phyloP scores from a whole-genome alignment of 2,797 vertebrate species.

The Falco biarmicus region DNA sequence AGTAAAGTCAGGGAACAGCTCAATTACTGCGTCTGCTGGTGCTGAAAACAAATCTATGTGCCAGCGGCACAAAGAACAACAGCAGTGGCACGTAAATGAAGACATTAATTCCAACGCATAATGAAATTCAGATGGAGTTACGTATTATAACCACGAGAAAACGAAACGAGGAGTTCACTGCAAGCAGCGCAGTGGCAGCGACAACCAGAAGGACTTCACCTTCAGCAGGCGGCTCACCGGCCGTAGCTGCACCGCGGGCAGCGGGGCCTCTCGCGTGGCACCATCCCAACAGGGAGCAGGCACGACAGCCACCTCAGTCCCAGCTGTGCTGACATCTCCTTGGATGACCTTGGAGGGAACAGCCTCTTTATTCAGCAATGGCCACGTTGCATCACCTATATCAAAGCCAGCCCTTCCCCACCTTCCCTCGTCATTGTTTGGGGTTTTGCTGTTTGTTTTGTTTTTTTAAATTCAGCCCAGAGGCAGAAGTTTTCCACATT shows the following conservation, averaged over 20 bases:
- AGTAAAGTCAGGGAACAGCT: constrained; percentile 4
- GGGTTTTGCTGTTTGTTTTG: too few species aligned
- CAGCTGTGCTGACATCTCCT: not conserved
- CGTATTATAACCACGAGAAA: not conserved
- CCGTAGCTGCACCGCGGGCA: not conserved
- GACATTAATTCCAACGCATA: not conserved
- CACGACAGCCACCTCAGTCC: not conserved
- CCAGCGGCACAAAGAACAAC: not conserved
- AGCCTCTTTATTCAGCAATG: not conserved
- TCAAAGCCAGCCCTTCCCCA: not conserved
- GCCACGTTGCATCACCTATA: not conserved
- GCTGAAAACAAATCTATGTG: not conserved
- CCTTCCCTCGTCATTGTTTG: not conserved
- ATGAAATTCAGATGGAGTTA: not conserved
- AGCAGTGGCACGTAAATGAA: not conserved
- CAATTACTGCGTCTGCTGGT: not conserved
- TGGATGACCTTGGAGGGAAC: not conserved
- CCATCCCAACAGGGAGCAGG: too few species aligned
- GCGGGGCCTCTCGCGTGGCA: rapidly evolving
- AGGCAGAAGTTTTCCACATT: not conserved
- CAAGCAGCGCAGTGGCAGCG: not conserved
- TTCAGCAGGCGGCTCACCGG: not conserved
- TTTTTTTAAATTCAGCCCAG: not conserved
- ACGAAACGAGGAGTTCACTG: not conserved
- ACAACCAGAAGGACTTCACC: not conserved